phyloP scores from a whole-genome alignment of 2,888 invertebrate species.

The Caradrina kadenii region DNA sequence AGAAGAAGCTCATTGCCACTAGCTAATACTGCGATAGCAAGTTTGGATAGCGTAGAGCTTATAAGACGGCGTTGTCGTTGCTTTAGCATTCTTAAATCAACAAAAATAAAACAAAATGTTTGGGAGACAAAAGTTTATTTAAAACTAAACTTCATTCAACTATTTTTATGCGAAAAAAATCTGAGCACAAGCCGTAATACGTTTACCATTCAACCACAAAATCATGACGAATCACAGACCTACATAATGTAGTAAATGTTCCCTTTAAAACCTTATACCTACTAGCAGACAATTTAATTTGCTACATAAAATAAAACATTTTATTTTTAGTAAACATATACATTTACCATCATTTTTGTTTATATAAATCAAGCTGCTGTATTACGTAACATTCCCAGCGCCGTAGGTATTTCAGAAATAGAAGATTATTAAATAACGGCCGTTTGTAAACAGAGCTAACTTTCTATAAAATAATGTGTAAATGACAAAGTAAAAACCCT shows the following conservation, averaged over 20 bases:
- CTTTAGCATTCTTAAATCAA: background rate
- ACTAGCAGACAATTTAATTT: conserved; percentile 48
- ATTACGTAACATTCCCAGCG: conserved; percentile 45
- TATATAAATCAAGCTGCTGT: conserved; percentile 28
- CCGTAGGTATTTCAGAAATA: conserved; percentile 14
- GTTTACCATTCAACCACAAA: conserved; percentile 58
- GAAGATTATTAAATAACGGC: background rate
- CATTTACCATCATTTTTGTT: background rate
- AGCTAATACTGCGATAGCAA: no score
- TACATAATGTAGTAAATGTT: conserved; percentile 49
- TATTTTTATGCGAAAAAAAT: conserved; percentile 46
- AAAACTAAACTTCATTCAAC: conserved; percentile 54
- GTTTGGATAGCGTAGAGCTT: no score
- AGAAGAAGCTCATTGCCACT: no score
- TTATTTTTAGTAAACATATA: conserved; percentile 21
- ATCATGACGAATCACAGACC: conserved; percentile 55
- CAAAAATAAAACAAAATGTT: conserved; percentile 40
- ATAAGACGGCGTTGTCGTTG: no score
- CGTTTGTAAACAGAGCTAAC: background rate
- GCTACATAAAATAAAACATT: conserved; percentile 49
- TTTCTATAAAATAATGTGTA: background rate
- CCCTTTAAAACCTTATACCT: conserved; percentile 59
- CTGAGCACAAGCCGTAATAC: conserved; percentile 53
- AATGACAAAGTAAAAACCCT: background rate
- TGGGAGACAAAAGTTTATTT: conserved; percentile 64